Percentiles rank a stretch among this genome's conserved stretches.
Conservation (phyloP, 2,888 invertebrate genomes). For the Ormia ochracea region DNA sequence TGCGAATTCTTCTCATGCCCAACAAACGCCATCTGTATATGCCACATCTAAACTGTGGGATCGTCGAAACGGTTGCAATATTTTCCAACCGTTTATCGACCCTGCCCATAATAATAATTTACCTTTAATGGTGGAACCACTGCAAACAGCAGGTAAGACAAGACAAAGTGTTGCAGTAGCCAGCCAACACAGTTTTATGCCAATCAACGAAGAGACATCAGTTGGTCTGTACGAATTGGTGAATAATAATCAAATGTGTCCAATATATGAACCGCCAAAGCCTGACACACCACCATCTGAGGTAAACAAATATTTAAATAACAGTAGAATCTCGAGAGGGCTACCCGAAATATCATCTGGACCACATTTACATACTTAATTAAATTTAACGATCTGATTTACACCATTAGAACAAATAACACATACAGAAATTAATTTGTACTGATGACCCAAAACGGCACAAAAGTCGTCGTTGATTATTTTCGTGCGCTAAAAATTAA, state of each 20-base stretch:
- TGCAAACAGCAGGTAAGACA: constrained; percentile 15
- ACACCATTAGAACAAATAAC: no score
- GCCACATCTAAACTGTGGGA: constrained; percentile 70
- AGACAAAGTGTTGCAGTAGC: constrained; percentile 27
- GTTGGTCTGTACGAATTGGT: constrained; percentile 68
- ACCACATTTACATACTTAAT: no score
- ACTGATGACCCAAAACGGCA: no score
- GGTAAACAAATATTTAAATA: constrained; percentile 63
- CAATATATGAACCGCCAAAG: constrained; percentile 72
- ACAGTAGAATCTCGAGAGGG: no score
- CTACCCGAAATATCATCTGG: no score
- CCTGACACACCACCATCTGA: constrained; percentile 73
- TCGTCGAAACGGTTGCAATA: constrained; percentile 67
- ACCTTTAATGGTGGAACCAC: constrained; percentile 47
- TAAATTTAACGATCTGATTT: no score
- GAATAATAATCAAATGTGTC: constrained; percentile 68
- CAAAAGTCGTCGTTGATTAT: no score
- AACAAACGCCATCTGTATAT: constrained; percentile 49
- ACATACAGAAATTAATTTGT: no score
- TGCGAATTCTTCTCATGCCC: constrained; percentile 28
- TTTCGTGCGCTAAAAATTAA: no score
- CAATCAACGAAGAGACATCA: constrained; percentile 39
- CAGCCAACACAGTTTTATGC: constrained; percentile 5
- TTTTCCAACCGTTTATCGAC: constrained; percentile 56
- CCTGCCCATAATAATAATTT: constrained; percentile 31